Evolutionary conservation across 2,888 invertebrate species (phyloP).

Genomic region (Stenodera caucasica): DNA sequence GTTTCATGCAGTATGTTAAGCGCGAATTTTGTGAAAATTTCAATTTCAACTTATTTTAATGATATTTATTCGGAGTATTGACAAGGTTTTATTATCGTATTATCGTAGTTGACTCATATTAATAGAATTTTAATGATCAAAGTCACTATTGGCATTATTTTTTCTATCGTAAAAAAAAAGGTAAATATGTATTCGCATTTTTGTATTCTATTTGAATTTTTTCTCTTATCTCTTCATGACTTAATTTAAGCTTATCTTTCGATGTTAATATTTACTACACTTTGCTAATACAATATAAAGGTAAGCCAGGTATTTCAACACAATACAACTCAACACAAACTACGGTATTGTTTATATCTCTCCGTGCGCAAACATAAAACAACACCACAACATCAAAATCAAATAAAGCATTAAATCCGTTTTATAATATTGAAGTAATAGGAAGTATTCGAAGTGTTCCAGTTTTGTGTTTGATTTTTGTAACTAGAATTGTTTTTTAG

Average conservation of each 20-base stretch:
- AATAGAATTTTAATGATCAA: too few relatives aligned
- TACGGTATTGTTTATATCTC: conserved; percentile 1
- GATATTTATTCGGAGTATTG: too few relatives aligned
- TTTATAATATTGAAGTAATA: neutral
- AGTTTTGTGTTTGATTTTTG: neutral
- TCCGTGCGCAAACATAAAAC: neutral
- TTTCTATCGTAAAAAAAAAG: too few relatives aligned
- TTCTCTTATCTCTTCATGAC: neutral
- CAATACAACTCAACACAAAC: neutral
- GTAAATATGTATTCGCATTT: too few relatives aligned
- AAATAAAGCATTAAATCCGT: conserved; percentile 1
- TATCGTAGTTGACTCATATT: too few relatives aligned
- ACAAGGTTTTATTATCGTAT: too few relatives aligned
- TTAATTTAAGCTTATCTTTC: neutral
- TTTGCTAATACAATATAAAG: neutral
- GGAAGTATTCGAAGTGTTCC: neutral
- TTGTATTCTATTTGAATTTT: neutral
- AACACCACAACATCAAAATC: neutral
- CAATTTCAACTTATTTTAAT: too few relatives aligned
- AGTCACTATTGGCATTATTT: too few relatives aligned
- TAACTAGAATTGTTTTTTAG: neutral
- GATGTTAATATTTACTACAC: neutral
- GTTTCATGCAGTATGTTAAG: too few relatives aligned
- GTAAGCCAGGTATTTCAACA: conserved; percentile 2
- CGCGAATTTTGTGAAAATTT: too few relatives aligned